phyloP scores from a whole-genome alignment of 2,113 vertebrate species.

The Machaerirhynchus nigripectus region DNA sequence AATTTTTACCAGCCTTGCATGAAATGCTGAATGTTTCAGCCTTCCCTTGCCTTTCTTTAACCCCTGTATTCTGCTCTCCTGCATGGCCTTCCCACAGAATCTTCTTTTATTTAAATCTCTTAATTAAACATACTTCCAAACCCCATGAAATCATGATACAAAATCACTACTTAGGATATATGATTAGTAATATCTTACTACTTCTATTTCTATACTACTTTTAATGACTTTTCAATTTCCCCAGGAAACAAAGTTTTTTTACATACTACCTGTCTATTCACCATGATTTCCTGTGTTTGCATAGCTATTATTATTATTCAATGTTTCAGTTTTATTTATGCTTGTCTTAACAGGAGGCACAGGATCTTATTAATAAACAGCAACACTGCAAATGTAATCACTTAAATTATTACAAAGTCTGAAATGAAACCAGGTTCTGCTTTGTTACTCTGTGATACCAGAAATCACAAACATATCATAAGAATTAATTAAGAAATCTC shows the following conservation, averaged over 20 bases:
- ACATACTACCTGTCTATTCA: not conserved
- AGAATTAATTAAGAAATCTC: not conserved
- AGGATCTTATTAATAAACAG: not conserved
- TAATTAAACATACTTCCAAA: not conserved
- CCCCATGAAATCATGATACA: not conserved
- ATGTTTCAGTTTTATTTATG: not conserved
- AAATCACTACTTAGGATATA: not conserved
- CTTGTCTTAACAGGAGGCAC: not conserved
- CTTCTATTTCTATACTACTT: not conserved
- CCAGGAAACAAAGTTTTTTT: not conserved
- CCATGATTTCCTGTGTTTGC: not conserved
- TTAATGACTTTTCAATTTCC: not conserved
- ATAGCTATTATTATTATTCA: not conserved
- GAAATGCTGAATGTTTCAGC: not conserved
- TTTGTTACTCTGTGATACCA: not conserved
- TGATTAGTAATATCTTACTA: not conserved
- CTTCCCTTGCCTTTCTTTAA: not conserved
- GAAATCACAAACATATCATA: not conserved
- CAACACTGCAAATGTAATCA: not conserved
- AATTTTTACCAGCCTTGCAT: not conserved
- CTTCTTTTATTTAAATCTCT: not conserved
- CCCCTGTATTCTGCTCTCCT: not conserved
- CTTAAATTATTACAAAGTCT: not conserved
- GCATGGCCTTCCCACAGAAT: not conserved
- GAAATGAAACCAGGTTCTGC: not conserved